Evolutionary conservation across 2,113 vertebrate species (phyloP), one percentile per base, ranked within the genome.

Genomic region (Craseonycteris thonglongyai): DNA sequence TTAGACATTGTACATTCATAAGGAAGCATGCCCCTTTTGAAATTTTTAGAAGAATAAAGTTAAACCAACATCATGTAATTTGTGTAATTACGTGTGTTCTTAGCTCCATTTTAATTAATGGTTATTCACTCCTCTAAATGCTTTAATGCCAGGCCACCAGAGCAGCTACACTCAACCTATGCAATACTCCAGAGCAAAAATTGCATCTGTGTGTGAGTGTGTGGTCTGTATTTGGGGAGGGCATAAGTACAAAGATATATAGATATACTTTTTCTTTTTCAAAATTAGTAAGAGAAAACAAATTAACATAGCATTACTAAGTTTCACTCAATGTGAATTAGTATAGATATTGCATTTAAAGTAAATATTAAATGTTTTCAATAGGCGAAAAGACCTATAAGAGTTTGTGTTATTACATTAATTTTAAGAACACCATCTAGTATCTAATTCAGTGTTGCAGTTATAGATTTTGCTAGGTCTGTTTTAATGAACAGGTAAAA

Each of bases 341-440:
- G 7, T 80, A 0, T 30, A 78, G 92, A 79, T 80, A 33, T 79
- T 71, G 42, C 38, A 26, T 56, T 93, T 54, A 76, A 72, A 84
- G 30, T 58, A 93, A 85, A 89, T 82, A 83, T 3, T 83, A 65
- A 96, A 88, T 76, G 35, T 61, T 81, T 92, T 76, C 49, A 91
- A 16, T 56, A 35, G 24, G 16, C 68, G 9, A 88, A 65, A 38
- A 81, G 15, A 58, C 35, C 7, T 80, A 26, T 85, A 75, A 61
- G 35, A 45, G 2, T 93, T 83, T 65, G 28, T 74, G 38, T 83
- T 86, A 69, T 19, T 58, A 74, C 22, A 80, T 40, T 65, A 82
- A 83, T 63, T 72, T 54, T 80, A 85, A 86, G 68, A 76, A 81
- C 5, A 58, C 11, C 13, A 84, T 45, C 21, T 61, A 87, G 54